Base-by-base conservation (phyloP, 2,797 vertebrate species). In the Pangasius djambal region DNA sequence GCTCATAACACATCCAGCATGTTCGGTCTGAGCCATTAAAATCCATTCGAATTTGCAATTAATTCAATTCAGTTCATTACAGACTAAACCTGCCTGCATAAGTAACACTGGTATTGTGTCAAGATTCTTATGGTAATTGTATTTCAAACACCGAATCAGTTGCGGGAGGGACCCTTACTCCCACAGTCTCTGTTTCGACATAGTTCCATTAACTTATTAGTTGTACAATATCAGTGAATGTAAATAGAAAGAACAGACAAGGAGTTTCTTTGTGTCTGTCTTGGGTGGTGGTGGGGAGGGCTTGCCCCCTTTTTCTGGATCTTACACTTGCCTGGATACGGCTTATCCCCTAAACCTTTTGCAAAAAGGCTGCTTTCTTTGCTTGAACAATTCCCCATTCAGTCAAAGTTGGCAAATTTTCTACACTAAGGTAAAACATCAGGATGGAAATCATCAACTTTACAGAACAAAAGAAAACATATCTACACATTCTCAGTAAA, bases 211-310 rank as follows among this genome's bases (percentile, higher is more conserved):
- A 85, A 61, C 50, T 6, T 69, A 78, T 89, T 85, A 57, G 72
- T 87, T 70, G 82, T 59, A 87, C 25, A 72, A 85, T 69, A 84
- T 72, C 18, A 69, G 48, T 72, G 69, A 40, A 87, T 28, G 28
- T n/a, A 79, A 89, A 84, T 37, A 83, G 57, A 55, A 79, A 63
- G 18, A 87, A 57, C 52, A 72, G 86, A 90, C 89, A 90, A 90
- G 52, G 40, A n/a, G 52, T 40, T 89, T 85, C 89, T 90, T 85
- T 90, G 89, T 90, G 82, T 67, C 83, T 57, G 8, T 37, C 50
- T 52, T 85, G 9, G 2, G 44, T 48, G 48, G n/a, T 52, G 3
- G 59, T 44, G 59, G 59, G 28, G 40, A 13, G 63, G 48, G 40
- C 61, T 67, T 83, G 59, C 79, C 81, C 10, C 40, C 40, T 10